phyloP scores from a whole-genome alignment of 2,797 vertebrate species.

The Eidolon dupreanum region DNA sequence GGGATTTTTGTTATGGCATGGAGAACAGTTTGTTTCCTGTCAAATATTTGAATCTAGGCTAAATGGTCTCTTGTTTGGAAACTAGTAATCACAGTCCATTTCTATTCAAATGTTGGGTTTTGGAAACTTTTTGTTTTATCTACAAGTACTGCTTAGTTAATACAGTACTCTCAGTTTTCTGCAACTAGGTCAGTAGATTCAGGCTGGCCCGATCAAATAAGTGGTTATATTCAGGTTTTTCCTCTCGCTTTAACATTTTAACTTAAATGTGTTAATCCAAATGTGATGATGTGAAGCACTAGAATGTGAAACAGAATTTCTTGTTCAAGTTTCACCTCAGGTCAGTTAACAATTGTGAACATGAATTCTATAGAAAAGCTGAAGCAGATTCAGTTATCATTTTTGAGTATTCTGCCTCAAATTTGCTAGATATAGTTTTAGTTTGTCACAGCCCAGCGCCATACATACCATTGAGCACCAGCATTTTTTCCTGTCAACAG shows the following conservation, averaged over 20 bases:
- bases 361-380: background rate
- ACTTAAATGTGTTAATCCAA: background rate
- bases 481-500: background rate
- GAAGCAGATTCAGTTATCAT: background rate
- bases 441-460: fast-evolving
- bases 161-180: background rate
- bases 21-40: background rate
- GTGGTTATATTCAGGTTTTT: background rate
- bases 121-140: background rate
- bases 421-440: background rate
- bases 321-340: background rate
- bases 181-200: background rate
- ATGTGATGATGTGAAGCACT: background rate
- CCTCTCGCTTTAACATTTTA: conserved; percentile 8
- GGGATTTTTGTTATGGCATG: background rate
- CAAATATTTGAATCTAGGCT: background rate
- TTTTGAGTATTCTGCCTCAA: background rate
- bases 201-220: background rate
- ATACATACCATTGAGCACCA: fast-evolving
- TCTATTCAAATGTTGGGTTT: background rate
- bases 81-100: conserved; percentile 9
- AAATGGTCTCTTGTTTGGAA: conserved; percentile 36
- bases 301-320: background rate
- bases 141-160: background rate
- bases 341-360: background rate